These are phyloP conservation scores for Acanthisitta chloris DNA, from an alignment of 2,113 vertebrate genomes.

Conservation along the genomic window DNA sequence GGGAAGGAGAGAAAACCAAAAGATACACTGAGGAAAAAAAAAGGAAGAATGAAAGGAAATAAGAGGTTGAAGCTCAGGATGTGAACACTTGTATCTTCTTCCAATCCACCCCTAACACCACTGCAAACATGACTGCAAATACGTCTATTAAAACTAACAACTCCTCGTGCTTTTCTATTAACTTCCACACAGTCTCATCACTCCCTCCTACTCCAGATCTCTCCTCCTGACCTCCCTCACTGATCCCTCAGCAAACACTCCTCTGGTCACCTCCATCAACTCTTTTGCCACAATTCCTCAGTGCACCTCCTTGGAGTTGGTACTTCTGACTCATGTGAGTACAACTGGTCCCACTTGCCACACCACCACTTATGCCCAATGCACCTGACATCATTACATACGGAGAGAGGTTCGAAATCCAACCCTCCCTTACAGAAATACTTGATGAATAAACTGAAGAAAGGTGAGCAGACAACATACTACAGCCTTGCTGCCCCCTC, in stretches of 20 bases:
- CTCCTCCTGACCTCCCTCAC: background rate
- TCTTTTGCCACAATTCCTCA: background rate
- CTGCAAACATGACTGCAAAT: fast-evolving
- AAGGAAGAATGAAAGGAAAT: background rate
- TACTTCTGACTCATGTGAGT: background rate
- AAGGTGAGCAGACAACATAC: background rate
- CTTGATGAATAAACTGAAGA: background rate
- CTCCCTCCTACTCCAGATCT: background rate
- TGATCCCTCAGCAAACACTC: background rate
- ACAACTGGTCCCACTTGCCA: slow-evolving; percentile 14
- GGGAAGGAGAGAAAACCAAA: slow-evolving; percentile 9
- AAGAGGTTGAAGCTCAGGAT: background rate
- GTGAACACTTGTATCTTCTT: background rate
- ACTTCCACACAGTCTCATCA: background rate
- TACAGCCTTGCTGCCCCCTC: background rate
- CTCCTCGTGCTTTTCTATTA: background rate
- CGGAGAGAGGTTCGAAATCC: background rate
- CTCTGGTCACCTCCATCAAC: background rate
- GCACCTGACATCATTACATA: background rate
- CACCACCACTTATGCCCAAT: background rate
- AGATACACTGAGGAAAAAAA: background rate
- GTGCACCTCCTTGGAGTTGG: background rate
- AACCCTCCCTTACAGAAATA: background rate
- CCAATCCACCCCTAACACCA: background rate
- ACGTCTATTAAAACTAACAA: background rate